Evolutionary conservation across 2,797 vertebrate genomes (phyloP), one percentile per base, ranked within the genome.

Genomic region (Ctenochaetus hawaiiensis): DNA sequence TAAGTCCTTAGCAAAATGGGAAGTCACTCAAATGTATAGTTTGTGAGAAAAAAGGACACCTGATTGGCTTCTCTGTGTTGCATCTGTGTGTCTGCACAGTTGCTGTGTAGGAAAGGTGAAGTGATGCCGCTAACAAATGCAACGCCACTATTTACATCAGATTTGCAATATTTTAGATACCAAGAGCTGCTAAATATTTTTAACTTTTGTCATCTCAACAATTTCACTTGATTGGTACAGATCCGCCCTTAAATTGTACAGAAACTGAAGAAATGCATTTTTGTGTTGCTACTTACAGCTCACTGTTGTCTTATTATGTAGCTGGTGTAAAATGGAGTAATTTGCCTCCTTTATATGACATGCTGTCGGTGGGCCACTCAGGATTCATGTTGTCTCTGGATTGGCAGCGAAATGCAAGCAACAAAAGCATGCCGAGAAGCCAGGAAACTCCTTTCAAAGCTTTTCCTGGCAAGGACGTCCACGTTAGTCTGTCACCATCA

Each of bases 361-460:
- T 34, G 30, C 30, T 34, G 30, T 34, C 3, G 30, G 52, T 57
- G 20, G 45, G 48, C 61, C 44, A 57, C 30, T 59, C 52, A 20
- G 23, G 20, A 71, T 66, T 68, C 60, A 54, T 51, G 14, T 69
- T 70, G 75, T 82, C 45, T 74, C 69, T 87, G 66, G 72, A 74
- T 72, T 85, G 87, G 76, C 78, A 68, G 26, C 14, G 22, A 22
- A 34, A 72, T 67, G 11, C 22, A 56, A 60, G 17, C 4, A n/a
- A 47, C 30, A 73, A 77, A 67, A 1, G 1, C 52, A 45, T 39
- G 34, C 20, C 11, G 20, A 74, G 12, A 9, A 57, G 66, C 80
- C 79, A 49, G 45, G 81, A 75, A 74, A 44, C 63, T 81, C 77
- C 65, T 78, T 82, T 83, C 75, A 85, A 66, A 83, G 53, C 51